phyloP scores from a whole-genome alignment of 2,113 vertebrate genomes.

The Noturus placidus region DNA sequence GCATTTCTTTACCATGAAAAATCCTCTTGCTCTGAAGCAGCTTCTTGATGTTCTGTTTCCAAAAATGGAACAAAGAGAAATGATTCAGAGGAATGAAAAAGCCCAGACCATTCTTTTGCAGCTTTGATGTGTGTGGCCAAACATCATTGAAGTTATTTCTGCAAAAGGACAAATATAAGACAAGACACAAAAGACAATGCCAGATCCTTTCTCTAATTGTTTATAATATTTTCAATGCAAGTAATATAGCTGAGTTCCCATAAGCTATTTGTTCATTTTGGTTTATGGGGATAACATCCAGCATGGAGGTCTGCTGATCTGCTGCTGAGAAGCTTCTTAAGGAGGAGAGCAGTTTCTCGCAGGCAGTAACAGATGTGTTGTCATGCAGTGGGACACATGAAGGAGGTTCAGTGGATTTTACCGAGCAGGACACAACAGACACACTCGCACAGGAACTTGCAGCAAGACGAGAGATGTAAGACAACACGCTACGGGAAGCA shows the following conservation, averaged over 20 bases:
- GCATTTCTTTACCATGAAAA: constrained; percentile 45
- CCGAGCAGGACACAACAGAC: constrained; percentile 21
- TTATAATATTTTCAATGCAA: neutral
- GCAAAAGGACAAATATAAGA: neutral
- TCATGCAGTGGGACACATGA: constrained; percentile 22
- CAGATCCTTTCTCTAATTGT: constrained; percentile 24
- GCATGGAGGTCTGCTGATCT: constrained; percentile 25
- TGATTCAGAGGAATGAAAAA: constrained; percentile 28
- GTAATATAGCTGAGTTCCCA: neutral
- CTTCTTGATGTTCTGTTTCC: constrained; percentile 42
- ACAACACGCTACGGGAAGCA: neutral
- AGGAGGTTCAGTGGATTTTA: constrained; percentile 33
- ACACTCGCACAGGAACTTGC: neutral
- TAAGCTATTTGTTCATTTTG: neutral
- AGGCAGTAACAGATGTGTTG: constrained; percentile 23
- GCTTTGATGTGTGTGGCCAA: constrained; percentile 38
- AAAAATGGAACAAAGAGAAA: constrained; percentile 51
- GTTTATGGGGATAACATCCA: constrained; percentile 13
- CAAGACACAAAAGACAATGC: neutral
- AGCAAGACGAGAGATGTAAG: constrained; percentile 14
- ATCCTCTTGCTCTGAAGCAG: constrained; percentile 28
- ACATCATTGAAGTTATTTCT: constrained; percentile 38
- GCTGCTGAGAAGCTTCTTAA: constrained; percentile 20
- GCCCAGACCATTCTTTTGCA: constrained; percentile 10
- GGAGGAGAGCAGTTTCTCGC: constrained; percentile 4